Evolutionary conservation across 2,888 invertebrate genomes (phyloP), one percentile per base, ranked within the genome.

Genomic region (Caenorhabditis imperialis): DNA sequence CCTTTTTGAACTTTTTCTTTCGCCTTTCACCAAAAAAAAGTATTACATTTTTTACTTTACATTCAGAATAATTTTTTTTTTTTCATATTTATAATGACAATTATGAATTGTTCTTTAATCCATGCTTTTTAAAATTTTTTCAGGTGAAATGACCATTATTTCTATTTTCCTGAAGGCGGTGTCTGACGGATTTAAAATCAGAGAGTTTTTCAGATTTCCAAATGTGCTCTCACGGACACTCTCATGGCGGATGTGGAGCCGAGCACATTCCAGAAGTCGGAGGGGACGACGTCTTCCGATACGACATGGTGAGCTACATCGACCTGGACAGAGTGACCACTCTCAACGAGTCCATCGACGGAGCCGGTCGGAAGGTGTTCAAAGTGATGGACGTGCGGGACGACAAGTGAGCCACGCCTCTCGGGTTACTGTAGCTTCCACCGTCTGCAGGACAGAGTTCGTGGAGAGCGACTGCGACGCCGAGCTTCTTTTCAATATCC

Each of bases 401-500:
- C 91, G 96, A 82, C 90, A 94, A 75, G 93, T 94, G 88, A 91
- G 65, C 42, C 12, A 25, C 18, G 18, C 33, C 50, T 18, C 20
- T 20, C 20, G 23, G 38, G 27, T 27, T 27, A 54, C 38, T 33
- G 38, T 12, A 44, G 55, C 33, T 44, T 55, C 7, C 22, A 14
- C 23, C 44, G 48, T 48, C 38, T 65, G 38, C 65, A 85, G 87
- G 51, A 65, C 69, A 2, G 38, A 72, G 16, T 88, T 61, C 62
- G 97, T 98, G 0, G 93, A 95, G 89, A 97, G 97, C 90, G 98
- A 98, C 91, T 93, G 92, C 1, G 98, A 98, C 90, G 94, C 94
- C 89, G 98, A 99, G 90, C 90, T 99, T 4, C 90, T 99, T 2
- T 95, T 99, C 88, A 97, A 96, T 89, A 94, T 98, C 86, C 97